These are phyloP conservation scores for Hydraecia micacea DNA, from an alignment of 2,888 invertebrate species.

Conservation along the genomic window DNA sequence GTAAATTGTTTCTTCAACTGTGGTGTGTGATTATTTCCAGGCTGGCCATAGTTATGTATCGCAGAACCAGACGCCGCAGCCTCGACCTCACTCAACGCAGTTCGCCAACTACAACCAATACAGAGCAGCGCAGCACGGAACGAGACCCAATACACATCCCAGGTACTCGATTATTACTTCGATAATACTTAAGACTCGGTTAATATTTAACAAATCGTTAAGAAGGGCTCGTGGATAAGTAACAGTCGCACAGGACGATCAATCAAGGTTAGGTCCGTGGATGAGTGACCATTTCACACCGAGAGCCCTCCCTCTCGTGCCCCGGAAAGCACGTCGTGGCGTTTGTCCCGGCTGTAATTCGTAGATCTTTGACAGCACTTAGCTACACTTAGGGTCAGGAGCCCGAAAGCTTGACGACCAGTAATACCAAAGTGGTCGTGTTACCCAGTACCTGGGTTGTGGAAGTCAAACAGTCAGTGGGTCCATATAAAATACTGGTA, in stretches of 20 bases:
- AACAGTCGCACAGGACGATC: background rate
- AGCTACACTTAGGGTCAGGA: background rate
- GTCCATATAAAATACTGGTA: background rate
- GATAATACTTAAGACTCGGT: background rate
- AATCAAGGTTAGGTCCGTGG: background rate
- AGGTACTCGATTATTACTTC: slow-evolving; percentile 72
- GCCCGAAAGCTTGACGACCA: background rate
- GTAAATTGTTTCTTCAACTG: background rate
- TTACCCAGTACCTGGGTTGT: background rate
- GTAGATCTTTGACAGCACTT: background rate
- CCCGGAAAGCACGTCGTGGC: background rate
- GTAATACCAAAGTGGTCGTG: background rate
- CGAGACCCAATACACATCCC: slow-evolving; percentile 83
- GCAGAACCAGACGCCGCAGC: slow-evolving; percentile 80
- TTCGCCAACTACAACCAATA: slow-evolving; percentile 80
- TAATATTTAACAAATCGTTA: background rate
- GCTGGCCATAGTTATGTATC: slow-evolving; percentile 84
- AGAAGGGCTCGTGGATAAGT: background rate
- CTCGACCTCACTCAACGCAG: slow-evolving; percentile 75
- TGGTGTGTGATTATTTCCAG: slow-evolving; percentile 73
- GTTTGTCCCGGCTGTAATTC: background rate
- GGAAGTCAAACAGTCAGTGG: background rate
- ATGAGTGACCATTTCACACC: background rate
- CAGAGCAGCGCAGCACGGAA: slow-evolving; percentile 81
- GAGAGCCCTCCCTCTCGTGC: background rate